Evolutionary conservation across 2,888 invertebrate species (phyloP).

Genomic region (Ctenicera cuprea): DNA sequence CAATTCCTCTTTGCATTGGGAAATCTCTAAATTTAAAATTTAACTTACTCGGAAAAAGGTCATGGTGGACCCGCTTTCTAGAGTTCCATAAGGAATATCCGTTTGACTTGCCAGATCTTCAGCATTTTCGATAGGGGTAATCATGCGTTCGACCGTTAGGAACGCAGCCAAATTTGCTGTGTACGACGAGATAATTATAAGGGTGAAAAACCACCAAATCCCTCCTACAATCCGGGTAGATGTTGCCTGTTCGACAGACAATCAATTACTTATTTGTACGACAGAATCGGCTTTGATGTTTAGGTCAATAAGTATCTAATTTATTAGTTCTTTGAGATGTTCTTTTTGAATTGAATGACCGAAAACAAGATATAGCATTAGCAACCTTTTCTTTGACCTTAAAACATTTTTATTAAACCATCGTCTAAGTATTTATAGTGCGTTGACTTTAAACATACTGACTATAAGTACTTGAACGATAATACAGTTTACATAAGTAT

Average conservation of each 20-base stretch:
- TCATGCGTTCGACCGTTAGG: conserved; percentile 92
- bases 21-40: too few species aligned
- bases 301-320: too few species aligned
- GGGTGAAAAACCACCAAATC: conserved; percentile 95
- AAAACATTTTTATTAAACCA: not conserved
- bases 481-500: too few species aligned
- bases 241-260: conserved; percentile 73
- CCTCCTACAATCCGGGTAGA: conserved; percentile 89
- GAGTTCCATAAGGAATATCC: conserved; percentile 89
- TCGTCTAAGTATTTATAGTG: not conserved
- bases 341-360: too few species aligned
- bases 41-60: conserved; percentile 86
- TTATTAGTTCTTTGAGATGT: too few species aligned
- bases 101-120: conserved; percentile 89
- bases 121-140: conserved; percentile 89
- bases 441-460: too few species aligned
- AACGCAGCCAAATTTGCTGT: conserved; percentile 95
- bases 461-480: too few species aligned
- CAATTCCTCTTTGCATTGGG: not conserved
- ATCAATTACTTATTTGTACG: conserved; percentile 29
- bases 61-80: conserved; percentile 90
- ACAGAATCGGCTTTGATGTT: not conserved
- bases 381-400: too few species aligned
- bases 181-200: conserved; percentile 93
- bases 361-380: too few species aligned